Conservation (phyloP, 2,888 invertebrate species). For the Ethmia dodecea region DNA sequence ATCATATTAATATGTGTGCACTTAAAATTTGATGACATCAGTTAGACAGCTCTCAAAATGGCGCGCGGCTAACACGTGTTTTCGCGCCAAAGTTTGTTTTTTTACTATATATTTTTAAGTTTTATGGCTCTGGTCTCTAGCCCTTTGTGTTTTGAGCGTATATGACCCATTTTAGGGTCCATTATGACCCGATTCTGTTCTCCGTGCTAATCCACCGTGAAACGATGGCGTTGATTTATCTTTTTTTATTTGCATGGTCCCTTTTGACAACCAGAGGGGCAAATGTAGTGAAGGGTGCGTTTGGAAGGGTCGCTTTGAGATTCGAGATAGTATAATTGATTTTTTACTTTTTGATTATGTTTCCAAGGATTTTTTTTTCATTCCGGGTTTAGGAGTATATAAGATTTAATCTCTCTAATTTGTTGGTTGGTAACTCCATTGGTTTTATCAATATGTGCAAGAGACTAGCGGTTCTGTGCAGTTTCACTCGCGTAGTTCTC, state of each 20-base stretch:
- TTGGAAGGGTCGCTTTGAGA: too few species aligned
- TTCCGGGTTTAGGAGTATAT: too few species aligned
- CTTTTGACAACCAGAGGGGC: constrained; percentile 12
- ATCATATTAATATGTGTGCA: background rate
- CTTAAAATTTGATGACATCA: constrained; percentile 1
- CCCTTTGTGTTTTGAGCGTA: background rate
- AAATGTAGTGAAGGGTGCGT: too few species aligned
- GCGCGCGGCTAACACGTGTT: constrained; percentile 32
- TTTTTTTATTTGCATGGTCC: constrained; percentile 25
- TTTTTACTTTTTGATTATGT: too few species aligned
- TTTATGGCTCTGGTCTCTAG: constrained; percentile 15
- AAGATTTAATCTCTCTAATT: too few species aligned
- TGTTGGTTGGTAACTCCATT: too few species aligned
- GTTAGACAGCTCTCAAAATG: constrained; percentile 25
- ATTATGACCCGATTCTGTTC: constrained; percentile 26
- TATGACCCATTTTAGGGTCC: background rate
- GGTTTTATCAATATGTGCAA: too few species aligned
- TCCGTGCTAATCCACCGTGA: constrained; percentile 39
- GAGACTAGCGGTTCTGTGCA: too few species aligned
- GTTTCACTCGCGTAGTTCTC: too few species aligned
- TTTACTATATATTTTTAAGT: too few species aligned
- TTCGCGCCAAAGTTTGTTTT: constrained; percentile 23
- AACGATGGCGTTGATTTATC: constrained; percentile 41
- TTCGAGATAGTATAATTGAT: too few species aligned
- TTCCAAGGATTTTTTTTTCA: too few species aligned